Conservation (phyloP, 2,888 invertebrate species). For the Ophion ellenae region DNA sequence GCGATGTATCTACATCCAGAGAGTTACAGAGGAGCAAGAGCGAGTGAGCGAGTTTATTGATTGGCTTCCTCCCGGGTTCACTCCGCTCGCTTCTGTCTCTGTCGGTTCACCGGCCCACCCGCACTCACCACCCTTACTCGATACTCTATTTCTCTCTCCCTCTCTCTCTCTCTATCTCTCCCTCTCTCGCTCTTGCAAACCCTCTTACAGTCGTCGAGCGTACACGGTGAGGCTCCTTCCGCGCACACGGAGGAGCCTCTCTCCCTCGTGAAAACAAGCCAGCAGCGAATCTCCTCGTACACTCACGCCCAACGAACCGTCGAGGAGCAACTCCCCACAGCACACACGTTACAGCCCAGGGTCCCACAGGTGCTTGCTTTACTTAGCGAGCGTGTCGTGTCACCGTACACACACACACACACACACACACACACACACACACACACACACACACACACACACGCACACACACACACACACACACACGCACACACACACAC, state of each 20-base stretch:
- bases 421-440: background rate
- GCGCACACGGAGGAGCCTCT: constrained; percentile 32
- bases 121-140: constrained; percentile 58
- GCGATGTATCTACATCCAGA: constrained; percentile 47
- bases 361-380: constrained; percentile 68
- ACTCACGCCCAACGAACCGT: constrained; percentile 63
- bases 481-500: too few species aligned
- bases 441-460: background rate
- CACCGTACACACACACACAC: background rate
- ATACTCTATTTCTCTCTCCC: constrained; percentile 53
- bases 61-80: constrained; percentile 82
- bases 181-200: constrained; percentile 76
- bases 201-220: constrained; percentile 73
- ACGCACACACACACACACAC: background rate
- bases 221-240: constrained; percentile 42
- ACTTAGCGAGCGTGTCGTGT: constrained; percentile 66
- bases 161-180: too few species aligned
- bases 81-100: constrained; percentile 70
- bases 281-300: constrained; percentile 49
- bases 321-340: constrained; percentile 39
- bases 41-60: constrained; percentile 82
- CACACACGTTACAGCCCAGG: constrained; percentile 39
- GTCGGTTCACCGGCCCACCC: constrained; percentile 50
- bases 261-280: constrained; percentile 43
- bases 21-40: constrained; percentile 69